Percentiles rank a stretch among this genome's conserved stretches.
Conservation (phyloP, 23 tunicate genomes). For the Halocynthia roretzi region DNA sequence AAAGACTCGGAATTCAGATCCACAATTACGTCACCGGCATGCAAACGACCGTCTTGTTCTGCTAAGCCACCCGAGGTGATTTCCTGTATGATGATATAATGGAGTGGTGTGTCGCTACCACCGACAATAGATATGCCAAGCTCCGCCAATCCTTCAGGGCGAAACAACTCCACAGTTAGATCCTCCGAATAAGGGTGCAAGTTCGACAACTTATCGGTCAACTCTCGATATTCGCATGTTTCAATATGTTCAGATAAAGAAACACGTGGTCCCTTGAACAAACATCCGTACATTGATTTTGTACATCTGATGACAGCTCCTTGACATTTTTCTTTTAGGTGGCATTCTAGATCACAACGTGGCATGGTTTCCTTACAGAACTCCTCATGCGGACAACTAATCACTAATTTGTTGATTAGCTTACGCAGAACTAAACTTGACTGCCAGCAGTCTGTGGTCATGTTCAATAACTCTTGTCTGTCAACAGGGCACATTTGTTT, state of each 20-base stretch:
- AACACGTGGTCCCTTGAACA: constrained; percentile 38
- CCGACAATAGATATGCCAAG: constrained; percentile 78
- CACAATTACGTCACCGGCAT: constrained; percentile 60
- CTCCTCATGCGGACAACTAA: constrained; percentile 54
- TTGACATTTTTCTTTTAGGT: constrained; percentile 74
- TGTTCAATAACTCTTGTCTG: constrained; percentile 37
- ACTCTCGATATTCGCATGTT: constrained; percentile 43
- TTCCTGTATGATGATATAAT: constrained; percentile 56
- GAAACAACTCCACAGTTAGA: constrained; percentile 52
- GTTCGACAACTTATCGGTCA: constrained; percentile 31
- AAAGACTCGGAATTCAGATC: constrained; percentile 73
- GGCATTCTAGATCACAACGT: constrained; percentile 44
- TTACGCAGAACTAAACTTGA: constrained; percentile 68
- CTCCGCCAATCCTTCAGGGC: constrained; percentile 65
- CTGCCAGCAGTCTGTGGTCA: constrained; percentile 70
- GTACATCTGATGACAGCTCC: constrained; percentile 56
- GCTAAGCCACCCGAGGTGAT: constrained; percentile 32
- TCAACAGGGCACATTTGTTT: constrained; percentile 81
- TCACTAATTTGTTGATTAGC: constrained; percentile 57
- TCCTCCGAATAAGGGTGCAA: constrained; percentile 61
- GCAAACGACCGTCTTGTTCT: constrained; percentile 61
- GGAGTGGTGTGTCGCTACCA: constrained; percentile 82
- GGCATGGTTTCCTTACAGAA: constrained; percentile 38
- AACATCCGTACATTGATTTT: constrained; percentile 74
- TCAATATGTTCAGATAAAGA: constrained; percentile 28